Evolutionary conservation across 2,797 vertebrate species (phyloP).

Genomic region (Eulemur rubriventer): DNA sequence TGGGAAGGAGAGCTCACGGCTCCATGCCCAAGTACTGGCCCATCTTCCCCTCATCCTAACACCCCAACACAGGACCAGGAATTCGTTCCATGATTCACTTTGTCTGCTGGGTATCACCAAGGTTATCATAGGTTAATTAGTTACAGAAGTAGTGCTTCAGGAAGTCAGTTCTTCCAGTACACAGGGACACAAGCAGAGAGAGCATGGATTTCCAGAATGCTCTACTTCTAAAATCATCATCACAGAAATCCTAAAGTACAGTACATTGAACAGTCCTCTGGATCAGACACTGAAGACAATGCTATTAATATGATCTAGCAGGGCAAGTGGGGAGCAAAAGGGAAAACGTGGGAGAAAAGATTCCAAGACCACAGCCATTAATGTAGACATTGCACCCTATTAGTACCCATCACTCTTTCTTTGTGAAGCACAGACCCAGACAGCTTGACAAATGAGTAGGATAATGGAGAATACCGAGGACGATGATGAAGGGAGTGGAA

Average conservation of each 20-base stretch:
- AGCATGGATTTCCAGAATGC: not conserved
- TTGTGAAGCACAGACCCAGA: not conserved
- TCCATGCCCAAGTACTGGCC: not conserved
- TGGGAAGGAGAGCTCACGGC: not conserved
- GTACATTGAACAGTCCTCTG: not conserved
- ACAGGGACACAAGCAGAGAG: not conserved
- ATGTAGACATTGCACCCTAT: not conserved
- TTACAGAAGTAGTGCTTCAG: not conserved
- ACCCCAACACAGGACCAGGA: not conserved
- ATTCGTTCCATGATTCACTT: not conserved
- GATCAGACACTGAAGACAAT: not conserved
- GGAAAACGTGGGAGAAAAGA: not conserved
- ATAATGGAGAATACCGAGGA: not conserved
- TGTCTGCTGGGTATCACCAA: not conserved
- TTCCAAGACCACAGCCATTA: not conserved
- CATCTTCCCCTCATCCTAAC: not conserved
- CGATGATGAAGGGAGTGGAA: conserved; percentile 39
- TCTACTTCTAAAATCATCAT: not conserved
- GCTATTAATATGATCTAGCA: not conserved
- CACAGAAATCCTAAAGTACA: not conserved
- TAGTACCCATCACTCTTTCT: not conserved
- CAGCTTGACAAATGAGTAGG: conserved; percentile 46
- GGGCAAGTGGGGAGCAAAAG: not conserved
- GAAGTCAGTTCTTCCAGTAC: not conserved
- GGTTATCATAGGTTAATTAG: not conserved